Conservation (phyloP, 2,113 vertebrate genomes). For the Sorex fumeus region DNA sequence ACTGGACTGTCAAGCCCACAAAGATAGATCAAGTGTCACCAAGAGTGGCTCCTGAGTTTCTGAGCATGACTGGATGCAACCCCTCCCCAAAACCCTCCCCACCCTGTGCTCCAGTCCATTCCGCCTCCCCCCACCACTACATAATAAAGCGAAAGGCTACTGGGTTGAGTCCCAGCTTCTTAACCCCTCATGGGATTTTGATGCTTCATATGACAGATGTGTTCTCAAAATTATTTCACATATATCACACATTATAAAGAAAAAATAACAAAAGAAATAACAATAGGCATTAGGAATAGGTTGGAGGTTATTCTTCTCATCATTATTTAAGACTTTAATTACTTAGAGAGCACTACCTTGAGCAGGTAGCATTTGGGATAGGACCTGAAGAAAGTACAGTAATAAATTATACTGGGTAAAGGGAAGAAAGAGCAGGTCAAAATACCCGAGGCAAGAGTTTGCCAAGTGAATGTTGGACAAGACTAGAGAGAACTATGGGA, state of each 20-base stretch:
- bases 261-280: slow-evolving; percentile 28
- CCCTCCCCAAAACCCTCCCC: too few relatives aligned
- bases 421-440: background rate
- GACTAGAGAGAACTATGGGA: background rate
- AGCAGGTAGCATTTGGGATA: slow-evolving; percentile 1
- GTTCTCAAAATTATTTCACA: slow-evolving; percentile 8
- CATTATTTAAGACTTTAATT: slow-evolving; percentile 2
- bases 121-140: too few relatives aligned
- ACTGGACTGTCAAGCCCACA: too few relatives aligned
- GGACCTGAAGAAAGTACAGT: background rate
- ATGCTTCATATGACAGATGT: background rate
- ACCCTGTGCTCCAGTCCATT: too few relatives aligned
- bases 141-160: background rate
- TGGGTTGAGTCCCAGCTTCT: background rate
- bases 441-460: background rate
- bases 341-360: background rate
- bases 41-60: too few relatives aligned
- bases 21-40: too few relatives aligned
- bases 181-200: background rate
- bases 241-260: background rate
- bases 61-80: too few relatives aligned
- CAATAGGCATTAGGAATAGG: background rate
- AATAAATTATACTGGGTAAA: background rate
- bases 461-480: background rate
- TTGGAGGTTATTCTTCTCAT: background rate